Conservation (phyloP, 92 coral and sea anemone genomes). For the Paragorgia papillata region DNA sequence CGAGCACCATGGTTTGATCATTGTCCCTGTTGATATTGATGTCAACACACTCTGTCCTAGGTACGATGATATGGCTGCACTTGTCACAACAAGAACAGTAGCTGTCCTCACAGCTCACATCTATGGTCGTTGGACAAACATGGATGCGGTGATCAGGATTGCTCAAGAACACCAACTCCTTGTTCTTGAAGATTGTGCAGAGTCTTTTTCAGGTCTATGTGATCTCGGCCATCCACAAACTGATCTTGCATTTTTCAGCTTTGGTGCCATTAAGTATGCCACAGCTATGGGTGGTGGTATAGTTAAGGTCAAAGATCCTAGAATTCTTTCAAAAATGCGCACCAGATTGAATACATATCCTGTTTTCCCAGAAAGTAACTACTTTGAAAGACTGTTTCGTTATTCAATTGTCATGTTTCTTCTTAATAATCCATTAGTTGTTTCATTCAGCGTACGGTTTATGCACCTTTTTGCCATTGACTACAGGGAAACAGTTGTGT, state of each 20-base stretch:
- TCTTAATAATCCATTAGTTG: conserved; percentile 57
- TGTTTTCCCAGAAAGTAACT: conserved; percentile 67
- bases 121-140: conserved; percentile 90
- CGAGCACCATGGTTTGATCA: conserved; percentile 70
- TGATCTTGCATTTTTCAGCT: conserved; percentile 83
- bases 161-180: conserved; percentile 69
- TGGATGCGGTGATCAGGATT: conserved; percentile 68
- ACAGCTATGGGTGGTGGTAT: conserved; percentile 91
- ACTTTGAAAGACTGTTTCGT: conserved; percentile 62
- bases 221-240: conserved; percentile 73
- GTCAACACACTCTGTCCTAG: conserved; percentile 80
- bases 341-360: conserved; percentile 69
- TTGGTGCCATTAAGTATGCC: conserved; percentile 89
- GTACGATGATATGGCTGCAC: conserved; percentile 80
- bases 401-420: conserved; percentile 76
- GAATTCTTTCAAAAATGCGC: conserved; percentile 75
- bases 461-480: conserved; percentile 57
- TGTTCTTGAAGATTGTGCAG: conserved; percentile 95
- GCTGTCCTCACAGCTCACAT: conserved; percentile 88
- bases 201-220: conserved; percentile 85
- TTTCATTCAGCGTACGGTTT: conserved; percentile 27
- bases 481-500: conserved; percentile 75
- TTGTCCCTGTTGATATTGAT: conserved; percentile 89
- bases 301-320: conserved; percentile 63
- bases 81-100: conserved; percentile 82